phyloP scores from a whole-genome alignment of 2,113 vertebrate genomes.

The Vidua chalybeata region DNA sequence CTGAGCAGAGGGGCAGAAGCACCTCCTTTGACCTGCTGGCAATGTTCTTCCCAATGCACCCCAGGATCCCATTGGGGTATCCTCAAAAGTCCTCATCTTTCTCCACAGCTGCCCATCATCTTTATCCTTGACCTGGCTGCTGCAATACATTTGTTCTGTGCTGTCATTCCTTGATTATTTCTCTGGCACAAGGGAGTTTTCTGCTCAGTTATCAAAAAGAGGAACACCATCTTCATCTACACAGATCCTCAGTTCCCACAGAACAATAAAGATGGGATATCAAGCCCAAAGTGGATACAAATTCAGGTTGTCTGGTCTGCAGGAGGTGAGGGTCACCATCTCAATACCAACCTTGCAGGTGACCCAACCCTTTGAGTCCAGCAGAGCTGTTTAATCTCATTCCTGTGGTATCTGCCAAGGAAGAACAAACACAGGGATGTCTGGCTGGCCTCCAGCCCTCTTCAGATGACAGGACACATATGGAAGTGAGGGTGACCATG shows the following conservation, averaged over 20 bases:
- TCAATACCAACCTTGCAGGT: not conserved
- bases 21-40: not conserved
- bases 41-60: not conserved
- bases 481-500: slow-evolving; percentile 16
- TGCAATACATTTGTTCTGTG: not conserved
- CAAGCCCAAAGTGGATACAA: not conserved
- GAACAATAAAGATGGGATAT: not conserved
- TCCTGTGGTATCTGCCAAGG: not conserved
- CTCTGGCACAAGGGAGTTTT: not conserved
- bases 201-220: not conserved
- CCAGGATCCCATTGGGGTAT: not conserved
- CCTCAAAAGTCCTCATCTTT: not conserved
- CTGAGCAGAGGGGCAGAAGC: not conserved
- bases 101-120: not conserved
- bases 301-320: not conserved
- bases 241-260: not conserved
- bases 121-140: not conserved
- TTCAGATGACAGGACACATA: slow-evolving; percentile 11
- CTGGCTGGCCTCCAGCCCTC: not conserved
- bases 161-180: not conserved
- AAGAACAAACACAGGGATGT: not conserved
- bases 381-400: not conserved
- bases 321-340: not conserved
- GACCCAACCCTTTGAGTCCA: not conserved
- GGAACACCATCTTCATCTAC: not conserved